Evolutionary conservation across 2,113 vertebrate species (phyloP), one percentile per base, ranked within the genome.

Genomic region (Meles meles): DNA sequence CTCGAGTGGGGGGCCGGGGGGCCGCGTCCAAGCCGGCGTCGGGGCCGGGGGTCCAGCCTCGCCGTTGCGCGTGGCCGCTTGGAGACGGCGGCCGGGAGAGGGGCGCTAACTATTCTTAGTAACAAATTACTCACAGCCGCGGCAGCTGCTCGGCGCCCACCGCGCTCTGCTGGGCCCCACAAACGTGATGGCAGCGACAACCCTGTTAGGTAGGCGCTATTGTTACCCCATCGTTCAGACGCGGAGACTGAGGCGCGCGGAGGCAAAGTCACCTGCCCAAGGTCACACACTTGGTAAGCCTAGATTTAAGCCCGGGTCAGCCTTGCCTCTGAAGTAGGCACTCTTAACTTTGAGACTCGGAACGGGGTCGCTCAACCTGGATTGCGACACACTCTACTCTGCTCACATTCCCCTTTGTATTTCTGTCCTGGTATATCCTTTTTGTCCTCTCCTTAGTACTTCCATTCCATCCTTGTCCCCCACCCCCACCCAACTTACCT

Each of bases 81-180:
- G 71, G 92, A 93, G 83, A 71, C 93, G 2, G 69, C 88, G 82
- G 92, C 89, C 79, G 2, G 82, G 94, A 97, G 95, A 97, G 97
- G 97, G 98, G 97, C 97, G 96, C 98, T 92, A 94, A 97, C 97
- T 98, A 98, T 98, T 98, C 97, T 98, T 98, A 98, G 98, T 83
- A 97, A 97, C 97, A 74, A 97, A 97, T 97, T 96, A 93, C 97
- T 98, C 97, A 96, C 97, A 90, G 97, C 92, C 87, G 83, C 98
- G 31, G 97, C 96, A 80, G 95, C 97, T 83, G 97, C 94, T 85
- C 29, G 83, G 97, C 92, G 90, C 97, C 97, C 97, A 74, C 96
- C 94, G 95, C 86, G 92, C 94, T 90, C 67, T 37, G 94, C 93
- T 80, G 98, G 93, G 97, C 97, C 97, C 82, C 91, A 15, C 63